Percentiles rank a stretch among this genome's conserved stretches.
Conservation (phyloP, 1,140 invertebrate species). For the Alviniconcha marisindica region DNA sequence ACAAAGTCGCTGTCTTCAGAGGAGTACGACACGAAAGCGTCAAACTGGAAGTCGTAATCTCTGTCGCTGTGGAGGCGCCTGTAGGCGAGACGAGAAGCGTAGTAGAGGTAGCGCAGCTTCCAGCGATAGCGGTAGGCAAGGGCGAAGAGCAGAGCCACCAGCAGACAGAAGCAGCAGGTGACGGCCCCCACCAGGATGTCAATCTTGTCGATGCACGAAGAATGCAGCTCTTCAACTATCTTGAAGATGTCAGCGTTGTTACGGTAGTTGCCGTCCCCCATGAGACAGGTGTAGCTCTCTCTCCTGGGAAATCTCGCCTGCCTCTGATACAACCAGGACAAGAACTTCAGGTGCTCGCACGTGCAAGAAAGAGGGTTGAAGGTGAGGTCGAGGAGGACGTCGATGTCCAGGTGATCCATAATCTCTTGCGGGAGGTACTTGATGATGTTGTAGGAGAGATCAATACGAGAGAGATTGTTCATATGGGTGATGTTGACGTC, state of each 20-base stretch:
- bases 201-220: slow-evolving; percentile 38
- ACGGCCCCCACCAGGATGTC: slow-evolving; percentile 38
- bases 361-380: slow-evolving; percentile 47
- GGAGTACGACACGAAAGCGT: slow-evolving; percentile 58
- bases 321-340: slow-evolving; percentile 48
- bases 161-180: slow-evolving; percentile 7
- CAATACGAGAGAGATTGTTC: background rate
- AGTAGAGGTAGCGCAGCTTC: slow-evolving; percentile 48
- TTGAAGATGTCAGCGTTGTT: slow-evolving; percentile 26
- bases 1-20: slow-evolving; percentile 51
- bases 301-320: slow-evolving; percentile 16
- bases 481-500: slow-evolving; percentile 31
- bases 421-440: background rate
- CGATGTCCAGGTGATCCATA: slow-evolving; percentile 24
- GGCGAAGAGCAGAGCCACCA: slow-evolving; percentile 18
- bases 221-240: slow-evolving; percentile 34
- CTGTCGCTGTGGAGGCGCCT: background rate
- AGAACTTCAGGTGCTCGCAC: slow-evolving; percentile 48
- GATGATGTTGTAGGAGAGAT: slow-evolving; percentile 45
- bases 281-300: slow-evolving; percentile 37
- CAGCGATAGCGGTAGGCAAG: slow-evolving; percentile 44
- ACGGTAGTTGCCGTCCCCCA: slow-evolving; percentile 27
- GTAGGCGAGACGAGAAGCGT: slow-evolving; percentile 39
- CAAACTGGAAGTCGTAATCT: slow-evolving; percentile 44
- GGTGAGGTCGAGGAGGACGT: slow-evolving; percentile 40